Evolutionary conservation across 2,113 vertebrate species (phyloP).

Genomic region (Takifugu bimaculatus): DNA sequence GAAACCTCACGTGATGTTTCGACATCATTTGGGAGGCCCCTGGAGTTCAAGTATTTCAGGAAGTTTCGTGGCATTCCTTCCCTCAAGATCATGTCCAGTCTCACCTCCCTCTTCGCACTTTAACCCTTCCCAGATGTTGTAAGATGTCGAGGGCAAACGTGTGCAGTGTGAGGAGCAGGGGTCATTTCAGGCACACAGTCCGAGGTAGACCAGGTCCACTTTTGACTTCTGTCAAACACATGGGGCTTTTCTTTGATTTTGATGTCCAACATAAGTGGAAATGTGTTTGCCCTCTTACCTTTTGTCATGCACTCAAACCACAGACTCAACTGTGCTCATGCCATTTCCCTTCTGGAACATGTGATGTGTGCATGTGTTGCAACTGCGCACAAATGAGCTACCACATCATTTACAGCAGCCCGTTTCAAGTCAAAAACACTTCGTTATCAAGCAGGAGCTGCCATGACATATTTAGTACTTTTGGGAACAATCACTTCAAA

Average conservation of each 20-base stretch:
- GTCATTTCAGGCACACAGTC: constrained; percentile 12
- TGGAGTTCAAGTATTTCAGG: background rate
- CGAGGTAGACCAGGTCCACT: constrained; percentile 16
- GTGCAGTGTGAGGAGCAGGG: background rate
- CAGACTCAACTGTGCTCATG: background rate
- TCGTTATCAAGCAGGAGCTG: constrained; percentile 37
- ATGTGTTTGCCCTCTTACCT: background rate
- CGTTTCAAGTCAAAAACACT: constrained; percentile 37
- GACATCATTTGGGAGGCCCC: constrained; percentile 1
- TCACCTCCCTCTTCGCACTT: constrained; percentile 1
- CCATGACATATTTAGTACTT: constrained; percentile 8
- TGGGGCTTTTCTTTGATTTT: background rate
- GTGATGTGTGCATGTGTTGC: background rate
- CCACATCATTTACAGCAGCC: constrained; percentile 14
- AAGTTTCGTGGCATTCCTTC: constrained; percentile 16
- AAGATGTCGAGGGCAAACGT: constrained; percentile 5
- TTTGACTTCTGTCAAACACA: too few relatives aligned
- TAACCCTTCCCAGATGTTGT: constrained; percentile 28
- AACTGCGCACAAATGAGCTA: constrained; percentile 13
- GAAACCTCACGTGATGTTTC: constrained; percentile 13
- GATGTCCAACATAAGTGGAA: too few relatives aligned
- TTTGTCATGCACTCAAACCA: background rate
- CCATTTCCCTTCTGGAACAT: too few relatives aligned
- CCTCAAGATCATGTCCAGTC: constrained; percentile 10
- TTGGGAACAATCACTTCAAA: constrained; percentile 40